These are phyloP conservation scores for Acromyrmex echinatior DNA, from an alignment of 1,140 invertebrate genomes.

Conservation along the genomic window DNA sequence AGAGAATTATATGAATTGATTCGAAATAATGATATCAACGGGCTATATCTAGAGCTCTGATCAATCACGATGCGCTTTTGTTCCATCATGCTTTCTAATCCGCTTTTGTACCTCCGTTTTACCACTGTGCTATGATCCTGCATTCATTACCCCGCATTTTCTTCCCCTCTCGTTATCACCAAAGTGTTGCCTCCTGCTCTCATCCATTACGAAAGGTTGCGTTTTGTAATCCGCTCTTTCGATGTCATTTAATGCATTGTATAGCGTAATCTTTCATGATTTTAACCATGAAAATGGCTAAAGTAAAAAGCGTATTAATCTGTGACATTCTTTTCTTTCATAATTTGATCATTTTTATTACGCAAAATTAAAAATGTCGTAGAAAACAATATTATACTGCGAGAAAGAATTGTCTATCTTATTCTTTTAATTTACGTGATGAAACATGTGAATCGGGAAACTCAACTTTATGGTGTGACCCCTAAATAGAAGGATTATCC, in stretches of 20 bases:
- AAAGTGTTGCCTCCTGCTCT: conserved; percentile 43
- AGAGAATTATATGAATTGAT: conserved; percentile 58
- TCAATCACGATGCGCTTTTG: conserved; percentile 79
- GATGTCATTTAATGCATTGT: conserved; percentile 64
- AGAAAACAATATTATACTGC: background rate
- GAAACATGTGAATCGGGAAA: background rate
- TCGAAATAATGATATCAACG: conserved; percentile 76
- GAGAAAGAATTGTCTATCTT: background rate
- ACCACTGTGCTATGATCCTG: conserved; percentile 72
- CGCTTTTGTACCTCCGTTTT: conserved; percentile 75
- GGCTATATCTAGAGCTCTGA: conserved; percentile 77
- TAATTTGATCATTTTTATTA: background rate
- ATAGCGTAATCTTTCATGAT: conserved; percentile 30
- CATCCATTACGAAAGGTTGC: conserved; percentile 76
- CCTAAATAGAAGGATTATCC: conserved; percentile 53
- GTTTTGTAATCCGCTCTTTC: conserved; percentile 75
- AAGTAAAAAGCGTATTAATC: conserved; percentile 3
- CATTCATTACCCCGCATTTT: conserved; percentile 73
- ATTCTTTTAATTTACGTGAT: background rate
- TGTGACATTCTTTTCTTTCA: background rate
- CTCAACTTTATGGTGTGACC: conserved; percentile 5
- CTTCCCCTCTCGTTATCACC: conserved; percentile 35
- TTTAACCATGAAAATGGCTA: conserved; percentile 18
- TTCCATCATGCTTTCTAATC: conserved; percentile 77
- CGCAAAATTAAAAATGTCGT: background rate